Percentiles rank a stretch among this genome's conserved stretches.
Evolutionary conservation across 92 coral and sea anemone genomes (phyloP).

Genomic region (Actinernus sp.): DNA sequence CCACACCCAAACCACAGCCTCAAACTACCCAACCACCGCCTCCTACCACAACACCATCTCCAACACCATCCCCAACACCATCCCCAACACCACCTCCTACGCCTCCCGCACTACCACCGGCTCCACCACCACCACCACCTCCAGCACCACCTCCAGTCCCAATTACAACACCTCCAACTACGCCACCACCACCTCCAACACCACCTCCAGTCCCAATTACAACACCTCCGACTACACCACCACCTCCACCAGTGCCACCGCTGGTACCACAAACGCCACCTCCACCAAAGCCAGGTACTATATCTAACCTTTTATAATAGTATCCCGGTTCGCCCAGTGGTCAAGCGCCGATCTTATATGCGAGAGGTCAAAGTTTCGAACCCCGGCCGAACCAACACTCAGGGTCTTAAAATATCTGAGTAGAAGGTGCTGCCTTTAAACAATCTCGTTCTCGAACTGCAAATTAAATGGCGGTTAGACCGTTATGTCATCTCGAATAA

Average conservation of each 20-base stretch:
- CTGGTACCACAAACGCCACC: too few relatives aligned
- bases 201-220: constrained; percentile 42
- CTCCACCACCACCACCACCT: constrained; percentile 18
- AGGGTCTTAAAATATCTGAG: too few relatives aligned
- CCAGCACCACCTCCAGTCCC: constrained; percentile 22
- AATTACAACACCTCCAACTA: constrained; percentile 35
- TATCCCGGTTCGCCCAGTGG: too few relatives aligned
- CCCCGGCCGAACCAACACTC: too few relatives aligned
- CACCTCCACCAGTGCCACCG: constrained; percentile 33
- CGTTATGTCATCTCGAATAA: too few relatives aligned
- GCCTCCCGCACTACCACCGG: constrained; percentile 21
- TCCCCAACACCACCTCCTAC: constrained; percentile 25
- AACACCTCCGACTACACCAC: constrained; percentile 16
- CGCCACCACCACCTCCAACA: constrained; percentile 20
- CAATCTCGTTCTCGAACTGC: too few relatives aligned
- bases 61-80: constrained; percentile 12
- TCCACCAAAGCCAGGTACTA: too few relatives aligned
- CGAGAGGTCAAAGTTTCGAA: too few relatives aligned
- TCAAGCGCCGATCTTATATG: too few relatives aligned
- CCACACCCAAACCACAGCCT: constrained; percentile 11
- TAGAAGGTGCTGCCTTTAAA: too few relatives aligned
- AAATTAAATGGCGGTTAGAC: too few relatives aligned
- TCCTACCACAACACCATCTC: constrained; percentile 14
- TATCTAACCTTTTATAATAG: too few relatives aligned
- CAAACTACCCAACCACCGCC: constrained; percentile 29